A percentile compares a stretch with the other conserved stretches of the same genome.
phyloP scores from a whole-genome alignment of 92 coral and sea anemone genomes.

The Epizoanthus ramosus region DNA sequence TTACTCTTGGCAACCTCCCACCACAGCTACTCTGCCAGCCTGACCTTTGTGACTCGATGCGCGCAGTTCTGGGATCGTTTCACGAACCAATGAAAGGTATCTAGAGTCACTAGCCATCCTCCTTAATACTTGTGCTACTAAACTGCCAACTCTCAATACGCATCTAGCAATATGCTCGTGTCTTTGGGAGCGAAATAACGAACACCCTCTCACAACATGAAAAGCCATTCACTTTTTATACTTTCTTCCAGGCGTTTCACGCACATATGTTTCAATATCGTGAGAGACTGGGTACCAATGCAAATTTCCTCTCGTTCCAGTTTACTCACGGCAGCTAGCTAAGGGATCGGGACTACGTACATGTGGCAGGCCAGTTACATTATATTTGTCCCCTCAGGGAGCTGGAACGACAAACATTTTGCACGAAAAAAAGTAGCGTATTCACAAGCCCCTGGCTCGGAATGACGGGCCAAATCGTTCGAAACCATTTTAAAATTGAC shows the following conservation, averaged over 20 bases:
- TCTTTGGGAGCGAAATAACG: neutral
- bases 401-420: too few relatives aligned
- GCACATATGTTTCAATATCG: too few relatives aligned
- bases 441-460: too few relatives aligned
- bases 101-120: slow-evolving; percentile 37
- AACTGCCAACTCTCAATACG: neutral
- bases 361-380: too few relatives aligned
- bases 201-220: neutral
- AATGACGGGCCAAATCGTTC: too few relatives aligned
- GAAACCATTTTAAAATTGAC: too few relatives aligned
- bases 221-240: neutral
- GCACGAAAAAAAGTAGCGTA: too few relatives aligned
- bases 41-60: slow-evolving; percentile 90
- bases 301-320: too few relatives aligned
- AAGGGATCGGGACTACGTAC: too few relatives aligned
- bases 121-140: neutral
- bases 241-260: slow-evolving; percentile 15
- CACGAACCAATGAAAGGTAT: slow-evolving; percentile 52
- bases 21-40: slow-evolving; percentile 92
- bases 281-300: too few relatives aligned
- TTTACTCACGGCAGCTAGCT: too few relatives aligned
- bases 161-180: neutral
- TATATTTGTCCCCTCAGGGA: too few relatives aligned
- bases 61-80: slow-evolving; percentile 75
- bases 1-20: slow-evolving; percentile 98